These are phyloP conservation scores for Sphecodes monilicornis DNA, from an alignment of 2,888 invertebrate species.

Conservation along the genomic window DNA sequence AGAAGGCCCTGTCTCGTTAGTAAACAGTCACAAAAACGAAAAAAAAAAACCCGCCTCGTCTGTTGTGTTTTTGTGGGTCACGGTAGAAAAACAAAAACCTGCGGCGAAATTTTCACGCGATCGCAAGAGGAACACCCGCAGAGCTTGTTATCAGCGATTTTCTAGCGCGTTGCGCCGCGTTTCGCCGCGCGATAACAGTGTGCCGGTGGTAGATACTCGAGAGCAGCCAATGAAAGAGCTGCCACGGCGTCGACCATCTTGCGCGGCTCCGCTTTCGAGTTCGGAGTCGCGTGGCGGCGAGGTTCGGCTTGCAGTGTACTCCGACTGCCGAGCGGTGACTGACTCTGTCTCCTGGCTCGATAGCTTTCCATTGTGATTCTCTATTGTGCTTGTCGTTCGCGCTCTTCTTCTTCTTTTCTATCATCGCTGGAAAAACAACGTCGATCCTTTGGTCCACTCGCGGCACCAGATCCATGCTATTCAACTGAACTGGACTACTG, in stretches of 20 bases:
- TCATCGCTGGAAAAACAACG: neutral
- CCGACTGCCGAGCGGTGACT: slow-evolving; percentile 79
- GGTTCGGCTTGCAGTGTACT: slow-evolving; percentile 74
- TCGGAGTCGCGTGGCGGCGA: slow-evolving; percentile 78
- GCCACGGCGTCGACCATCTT: slow-evolving; percentile 77
- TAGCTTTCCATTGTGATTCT: slow-evolving; percentile 23
- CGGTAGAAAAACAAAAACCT: neutral
- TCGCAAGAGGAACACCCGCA: neutral
- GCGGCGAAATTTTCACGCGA: neutral
- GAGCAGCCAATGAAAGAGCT: slow-evolving; percentile 48
- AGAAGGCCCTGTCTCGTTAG: too few relatives aligned
- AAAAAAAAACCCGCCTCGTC: too few relatives aligned
- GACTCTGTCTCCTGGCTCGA: slow-evolving; percentile 37
- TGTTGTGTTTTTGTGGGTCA: too few relatives aligned
- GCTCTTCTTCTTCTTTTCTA: neutral
- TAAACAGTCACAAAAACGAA: too few relatives aligned
- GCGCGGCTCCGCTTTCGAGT: slow-evolving; percentile 79
- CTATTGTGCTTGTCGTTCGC: neutral
- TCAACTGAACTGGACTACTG: neutral
- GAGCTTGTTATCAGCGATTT: slow-evolving; percentile 38
- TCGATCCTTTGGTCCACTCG: neutral
- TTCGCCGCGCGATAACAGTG: slow-evolving; percentile 46
- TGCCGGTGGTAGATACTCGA: slow-evolving; percentile 41
- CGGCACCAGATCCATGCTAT: too few relatives aligned
- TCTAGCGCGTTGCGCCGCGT: slow-evolving; percentile 1